Conservation (phyloP, 1,140 invertebrate genomes). For the Drosophila nannoptera region DNA sequence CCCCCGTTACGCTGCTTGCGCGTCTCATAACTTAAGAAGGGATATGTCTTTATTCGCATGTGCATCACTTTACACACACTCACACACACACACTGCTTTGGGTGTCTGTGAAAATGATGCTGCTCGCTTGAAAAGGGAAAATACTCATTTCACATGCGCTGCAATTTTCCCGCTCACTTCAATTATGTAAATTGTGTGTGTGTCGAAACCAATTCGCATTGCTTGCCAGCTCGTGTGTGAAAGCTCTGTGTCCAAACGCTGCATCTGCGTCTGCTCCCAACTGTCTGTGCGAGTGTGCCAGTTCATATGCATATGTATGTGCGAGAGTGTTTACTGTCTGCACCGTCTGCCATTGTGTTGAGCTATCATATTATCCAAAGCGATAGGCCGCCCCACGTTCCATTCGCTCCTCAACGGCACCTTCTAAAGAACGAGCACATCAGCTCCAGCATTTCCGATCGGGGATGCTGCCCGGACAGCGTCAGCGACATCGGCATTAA, state of each 20-base stretch:
- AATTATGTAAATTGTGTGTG: conserved; percentile 76
- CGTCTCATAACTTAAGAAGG: conserved; percentile 25
- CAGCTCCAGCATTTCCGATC: conserved; percentile 35
- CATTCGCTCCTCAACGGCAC: conserved; percentile 11
- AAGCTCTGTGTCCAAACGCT: conserved; percentile 8
- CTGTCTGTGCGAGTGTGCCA: conserved; percentile 10
- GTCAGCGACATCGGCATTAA: conserved; percentile 21
- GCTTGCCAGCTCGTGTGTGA: conserved; percentile 48
- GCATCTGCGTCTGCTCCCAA: background rate
- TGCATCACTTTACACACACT: conserved; percentile 45
- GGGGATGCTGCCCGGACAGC: background rate
- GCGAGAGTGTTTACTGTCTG: too few relatives aligned
- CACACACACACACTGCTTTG: conserved; percentile 42
- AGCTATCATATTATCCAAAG: conserved; percentile 44
- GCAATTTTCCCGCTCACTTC: conserved; percentile 75
- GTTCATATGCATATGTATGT: too few relatives aligned
- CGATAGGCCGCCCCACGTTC: conserved; percentile 19
- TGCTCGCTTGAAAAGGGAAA: conserved; percentile 64
- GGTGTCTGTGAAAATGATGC: conserved; percentile 53
- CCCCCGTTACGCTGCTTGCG: conserved; percentile 18
- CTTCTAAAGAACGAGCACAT: conserved; percentile 53
- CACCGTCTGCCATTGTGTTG: conserved; percentile 9
- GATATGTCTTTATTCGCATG: conserved; percentile 55
- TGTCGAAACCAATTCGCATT: conserved; percentile 71
- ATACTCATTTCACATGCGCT: conserved; percentile 72